Percentiles rank a stretch among this genome's conserved stretches.
Evolutionary conservation across 2,113 vertebrate genomes (phyloP).

Genomic region (Ardeotis arabs): DNA sequence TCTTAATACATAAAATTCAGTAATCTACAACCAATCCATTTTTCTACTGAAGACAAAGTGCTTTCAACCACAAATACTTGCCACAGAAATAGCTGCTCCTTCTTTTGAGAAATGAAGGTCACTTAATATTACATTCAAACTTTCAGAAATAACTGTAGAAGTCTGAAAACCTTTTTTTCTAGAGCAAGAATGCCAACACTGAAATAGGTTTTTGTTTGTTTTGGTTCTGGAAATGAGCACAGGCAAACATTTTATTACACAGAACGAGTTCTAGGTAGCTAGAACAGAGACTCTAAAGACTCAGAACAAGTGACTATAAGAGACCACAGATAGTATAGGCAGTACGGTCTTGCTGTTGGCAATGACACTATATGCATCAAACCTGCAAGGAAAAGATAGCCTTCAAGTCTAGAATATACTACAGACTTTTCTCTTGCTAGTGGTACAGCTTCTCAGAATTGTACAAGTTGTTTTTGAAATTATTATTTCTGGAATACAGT

Average conservation of each 20-base stretch:
- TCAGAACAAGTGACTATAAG: not conserved
- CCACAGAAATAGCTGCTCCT: not conserved
- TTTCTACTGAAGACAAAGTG: not conserved
- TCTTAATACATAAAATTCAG: not conserved
- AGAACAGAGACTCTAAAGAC: not conserved
- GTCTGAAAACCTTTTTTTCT: not conserved
- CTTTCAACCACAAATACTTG: not conserved
- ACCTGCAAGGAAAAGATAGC: not conserved
- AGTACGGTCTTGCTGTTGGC: not conserved
- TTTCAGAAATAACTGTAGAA: not conserved
- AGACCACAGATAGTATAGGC: not conserved
- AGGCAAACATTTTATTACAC: not conserved
- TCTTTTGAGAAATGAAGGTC: not conserved
- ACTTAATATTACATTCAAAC: not conserved
- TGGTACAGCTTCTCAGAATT: not conserved
- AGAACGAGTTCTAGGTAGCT: not conserved
- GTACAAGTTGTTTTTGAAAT: not conserved
- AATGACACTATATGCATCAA: not conserved
- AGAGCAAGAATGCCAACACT: not conserved
- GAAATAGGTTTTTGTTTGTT: not conserved
- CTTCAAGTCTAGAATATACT: not conserved
- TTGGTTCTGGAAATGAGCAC: not conserved
- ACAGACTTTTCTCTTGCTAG: not conserved
- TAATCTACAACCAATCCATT: not conserved
- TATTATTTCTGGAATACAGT: not conserved